Base-by-base conservation (phyloP, 2,797 vertebrate species). In the Betta splendens region DNA sequence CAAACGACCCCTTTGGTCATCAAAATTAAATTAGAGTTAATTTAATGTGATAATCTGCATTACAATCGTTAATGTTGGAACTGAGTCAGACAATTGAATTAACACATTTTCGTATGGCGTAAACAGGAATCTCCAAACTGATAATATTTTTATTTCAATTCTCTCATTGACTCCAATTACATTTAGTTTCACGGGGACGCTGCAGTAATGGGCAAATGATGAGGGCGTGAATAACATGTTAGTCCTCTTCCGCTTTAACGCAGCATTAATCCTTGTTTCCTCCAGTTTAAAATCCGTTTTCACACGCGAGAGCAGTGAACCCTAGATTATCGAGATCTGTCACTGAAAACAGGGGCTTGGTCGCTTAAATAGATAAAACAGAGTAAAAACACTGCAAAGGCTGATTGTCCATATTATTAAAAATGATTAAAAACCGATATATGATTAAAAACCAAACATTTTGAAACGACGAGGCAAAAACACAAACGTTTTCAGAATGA, bases 41-140 rank as follows among this genome's bases (percentile, higher is more conserved):
- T 90, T 83, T 91, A 92, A 93, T 89, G 87, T 62, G 88, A 90
- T 91, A 91, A 92, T 90, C 89, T 91, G 73, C 80, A 84, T 77
- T 84, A 85, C 81, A 89, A 85, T 91, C 87, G 83, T 85, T 51
- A 76, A 84, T 83, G 69, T 75, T 72, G 72, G 62, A 86, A 69
- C 62, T 69, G 73, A 88, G 85, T 83, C 70, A 59, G 73, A 90
- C 87, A 90, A 92, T 87, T 89, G 52, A 90, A 87, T 92, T 89
- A 90, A 77, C 87, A 77, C 64, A 66, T 90, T 91, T 91, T 88
- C 83, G 68, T 77, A 84, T 76, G 71, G 50, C 42, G 58, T 60
- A 62, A 73, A 67, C 67, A 59, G 44, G 33, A 63, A 71, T 62
- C 57, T 66, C 60, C 72, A 79, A 76, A 81, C 69, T 78, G 69